Percentiles rank a stretch among this genome's conserved stretches.
Evolutionary conservation across 2,888 invertebrate species (phyloP).

Genomic region (Ophion obscuratus): DNA sequence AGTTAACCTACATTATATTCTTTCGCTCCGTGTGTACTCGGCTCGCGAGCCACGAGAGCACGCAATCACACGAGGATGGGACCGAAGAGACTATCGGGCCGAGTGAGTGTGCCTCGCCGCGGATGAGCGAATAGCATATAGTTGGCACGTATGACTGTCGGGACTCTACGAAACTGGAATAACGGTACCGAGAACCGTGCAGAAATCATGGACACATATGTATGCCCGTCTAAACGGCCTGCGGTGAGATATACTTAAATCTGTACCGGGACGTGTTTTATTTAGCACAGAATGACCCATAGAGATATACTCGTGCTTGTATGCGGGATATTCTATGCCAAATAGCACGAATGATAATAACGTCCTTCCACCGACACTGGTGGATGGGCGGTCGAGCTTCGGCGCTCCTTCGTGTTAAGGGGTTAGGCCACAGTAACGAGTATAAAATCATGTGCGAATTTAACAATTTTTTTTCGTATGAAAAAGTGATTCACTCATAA

Average conservation of each 20-base stretch:
- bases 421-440: no score
- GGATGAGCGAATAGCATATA: constrained; percentile 25
- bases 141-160: constrained; percentile 51
- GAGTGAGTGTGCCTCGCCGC: constrained; percentile 21
- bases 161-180: constrained; percentile 48
- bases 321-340: not conserved
- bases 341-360: not conserved
- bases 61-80: constrained; percentile 17
- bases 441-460: no score
- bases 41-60: constrained; percentile 10
- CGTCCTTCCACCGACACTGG: not conserved
- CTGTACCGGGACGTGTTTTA: not conserved
- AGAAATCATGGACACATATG: constrained; percentile 2
- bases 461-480: no score
- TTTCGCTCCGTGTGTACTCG: constrained; percentile 6
- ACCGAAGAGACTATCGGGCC: constrained; percentile 10
- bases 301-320: not conserved
- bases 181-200: constrained; percentile 61
- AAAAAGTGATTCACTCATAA: no score
- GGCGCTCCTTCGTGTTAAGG: no score
- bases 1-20: constrained; percentile 49
- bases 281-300: not conserved
- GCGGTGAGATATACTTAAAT: not conserved
- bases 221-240: not conserved
- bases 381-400: not conserved